Evolutionary conservation across 2,888 invertebrate genomes (phyloP).

Genomic region (Sinodicranocentrus sp.): DNA sequence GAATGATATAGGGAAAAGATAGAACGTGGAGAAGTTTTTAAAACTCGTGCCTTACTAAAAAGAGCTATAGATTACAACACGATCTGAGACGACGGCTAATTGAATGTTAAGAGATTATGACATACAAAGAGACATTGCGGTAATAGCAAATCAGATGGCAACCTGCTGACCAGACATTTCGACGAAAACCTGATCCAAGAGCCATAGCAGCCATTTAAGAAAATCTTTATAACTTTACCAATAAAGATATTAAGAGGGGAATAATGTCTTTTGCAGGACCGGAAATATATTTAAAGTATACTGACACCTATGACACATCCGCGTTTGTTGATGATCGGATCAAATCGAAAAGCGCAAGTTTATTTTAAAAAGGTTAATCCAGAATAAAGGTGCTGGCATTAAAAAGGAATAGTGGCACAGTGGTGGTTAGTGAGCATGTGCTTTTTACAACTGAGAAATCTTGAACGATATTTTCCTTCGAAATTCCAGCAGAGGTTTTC

Average conservation of each 20-base stretch:
- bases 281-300: conserved; percentile 16
- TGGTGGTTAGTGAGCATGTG: conserved; percentile 11
- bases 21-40: too few species aligned
- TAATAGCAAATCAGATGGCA: too few species aligned
- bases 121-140: too few species aligned
- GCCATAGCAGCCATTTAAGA: neutral
- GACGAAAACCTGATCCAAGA: too few species aligned
- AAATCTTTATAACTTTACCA: neutral
- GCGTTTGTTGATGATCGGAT: conserved; percentile 27
- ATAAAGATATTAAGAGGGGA: neutral
- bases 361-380: neutral
- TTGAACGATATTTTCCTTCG: neutral
- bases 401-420: neutral
- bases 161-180: too few species aligned
- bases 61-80: too few species aligned
- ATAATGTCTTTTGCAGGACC: neutral
- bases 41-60: too few species aligned
- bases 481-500: neutral
- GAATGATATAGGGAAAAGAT: too few species aligned
- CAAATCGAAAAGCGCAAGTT: neutral
- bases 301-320: neutral
- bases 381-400: neutral
- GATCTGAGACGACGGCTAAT: neutral
- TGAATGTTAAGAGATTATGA: neutral
- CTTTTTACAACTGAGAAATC: neutral